Base-by-base conservation (phyloP, 1,140 invertebrate genomes). In the Carposina sasakii region DNA sequence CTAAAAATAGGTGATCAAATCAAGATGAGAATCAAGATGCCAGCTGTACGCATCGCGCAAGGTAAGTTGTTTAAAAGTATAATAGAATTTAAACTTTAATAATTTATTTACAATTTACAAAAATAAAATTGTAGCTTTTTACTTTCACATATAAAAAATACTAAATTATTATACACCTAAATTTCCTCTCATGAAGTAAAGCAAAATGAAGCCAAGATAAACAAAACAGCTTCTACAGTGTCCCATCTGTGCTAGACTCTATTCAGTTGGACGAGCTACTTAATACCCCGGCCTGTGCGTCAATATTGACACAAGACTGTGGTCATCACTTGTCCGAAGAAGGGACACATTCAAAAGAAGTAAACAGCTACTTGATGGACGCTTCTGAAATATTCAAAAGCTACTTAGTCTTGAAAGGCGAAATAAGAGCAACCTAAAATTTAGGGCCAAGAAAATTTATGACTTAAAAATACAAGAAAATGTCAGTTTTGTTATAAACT, bases 1-100 rank as follows among this genome's bases (percentile, higher is more conserved):
- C 67, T 76, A 81, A 84, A 84, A 77, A 84, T 84, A 84, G 81
- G 81, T 84, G 81, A 84, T 74, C 81, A 82, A 78, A 78, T 78
- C 92, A 95, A 91, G 89, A 96, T 96, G 94, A 93, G 94, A 94
- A 95, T 96, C 89, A 96, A 96, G 91, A 96, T 96, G 94, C 94
- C 94, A 85, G 94, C 94, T 85, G 93, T 95, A 86, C 91, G 94
- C 87, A 96, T 96, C 89, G 93, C 93, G 85, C 93, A 96, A 94
- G 94, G 94, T 95, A 87, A 67, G 63, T 55, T 23, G 34, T 9
- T 41, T 42, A n/a, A n/a, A n/a, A n/a, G n/a, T n/a, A n/a, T n/a
- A n/a, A n/a, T n/a, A n/a, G n/a, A n/a, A n/a, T n/a, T n/a, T 52
- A 43, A 39, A 19, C n/a, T 34, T 23, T 49, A 46, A 43, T 43